phyloP scores from a whole-genome alignment of 2,797 vertebrate species.

The Poeciliopsis gracilis region DNA sequence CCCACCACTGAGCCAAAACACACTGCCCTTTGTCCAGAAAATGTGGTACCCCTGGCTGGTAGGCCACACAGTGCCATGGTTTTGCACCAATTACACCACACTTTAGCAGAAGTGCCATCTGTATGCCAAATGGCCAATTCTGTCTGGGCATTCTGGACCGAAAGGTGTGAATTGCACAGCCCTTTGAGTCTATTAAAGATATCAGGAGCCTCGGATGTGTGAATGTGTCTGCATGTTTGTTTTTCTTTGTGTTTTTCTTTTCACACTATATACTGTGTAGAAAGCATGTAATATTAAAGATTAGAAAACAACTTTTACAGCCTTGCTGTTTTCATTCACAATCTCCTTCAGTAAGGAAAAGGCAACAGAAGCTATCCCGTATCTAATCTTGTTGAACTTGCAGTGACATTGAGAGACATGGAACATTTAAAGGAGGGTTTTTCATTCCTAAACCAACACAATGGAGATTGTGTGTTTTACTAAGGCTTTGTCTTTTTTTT shows the following conservation, averaged over 20 bases:
- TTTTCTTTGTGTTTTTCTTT: conserved; percentile 10
- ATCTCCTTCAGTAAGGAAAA: conserved; percentile 44
- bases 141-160: conserved; percentile 65
- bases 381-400: conserved; percentile 81
- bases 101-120: conserved; percentile 77
- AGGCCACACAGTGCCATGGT: conserved; percentile 77
- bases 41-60: conserved; percentile 74
- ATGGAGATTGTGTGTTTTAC: conserved; percentile 66
- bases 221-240: conserved; percentile 1
- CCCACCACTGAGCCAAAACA: conserved; percentile 69
- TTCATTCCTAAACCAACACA: conserved; percentile 65
- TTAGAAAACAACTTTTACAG: conserved; percentile 38
- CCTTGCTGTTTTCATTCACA: conserved; percentile 31
- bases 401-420: conserved; percentile 74
- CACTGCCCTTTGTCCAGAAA: conserved; percentile 76
- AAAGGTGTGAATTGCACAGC: conserved; percentile 71
- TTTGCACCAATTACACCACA: conserved; percentile 78
- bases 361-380: conserved; percentile 61
- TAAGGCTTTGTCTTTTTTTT: conserved; percentile 57
- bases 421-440: conserved; percentile 66
- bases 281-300: conserved; percentile 28
- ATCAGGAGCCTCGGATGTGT: conserved; percentile 47
- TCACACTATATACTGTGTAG: background rate
- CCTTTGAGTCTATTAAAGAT: conserved; percentile 54
- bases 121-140: conserved; percentile 75